Conservation (phyloP, 2,888 invertebrate genomes). For the Andrena fulva region DNA sequence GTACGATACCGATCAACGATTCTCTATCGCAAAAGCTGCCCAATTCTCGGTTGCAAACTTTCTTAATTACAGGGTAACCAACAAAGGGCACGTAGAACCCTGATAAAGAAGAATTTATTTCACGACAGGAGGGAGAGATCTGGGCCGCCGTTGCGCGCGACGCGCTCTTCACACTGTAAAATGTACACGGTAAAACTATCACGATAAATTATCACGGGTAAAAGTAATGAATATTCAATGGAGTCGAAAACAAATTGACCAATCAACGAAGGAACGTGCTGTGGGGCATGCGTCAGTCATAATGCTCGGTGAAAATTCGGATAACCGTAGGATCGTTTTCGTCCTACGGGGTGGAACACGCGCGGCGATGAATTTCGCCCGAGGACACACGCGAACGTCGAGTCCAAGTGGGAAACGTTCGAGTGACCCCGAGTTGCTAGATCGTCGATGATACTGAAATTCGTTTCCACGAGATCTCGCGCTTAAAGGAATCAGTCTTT, state of each 20-base stretch:
- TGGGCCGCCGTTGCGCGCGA: conserved; percentile 34
- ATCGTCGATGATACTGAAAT: conserved; percentile 41
- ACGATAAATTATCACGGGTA: conserved; percentile 54
- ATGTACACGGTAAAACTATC: conserved; percentile 49
- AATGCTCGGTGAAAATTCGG: conserved; percentile 1
- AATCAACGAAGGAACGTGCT: conserved; percentile 18
- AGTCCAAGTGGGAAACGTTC: conserved; percentile 10
- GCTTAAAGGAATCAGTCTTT: conserved; percentile 78
- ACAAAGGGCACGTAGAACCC: conserved; percentile 27
- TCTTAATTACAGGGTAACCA: conserved; percentile 34
- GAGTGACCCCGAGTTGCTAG: conserved; percentile 34
- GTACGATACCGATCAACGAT: conserved; percentile 25
- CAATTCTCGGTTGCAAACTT: conserved; percentile 34
- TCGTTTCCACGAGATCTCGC: conserved; percentile 20
- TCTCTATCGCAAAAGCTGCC: conserved; percentile 47
- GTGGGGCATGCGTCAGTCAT: not conserved
- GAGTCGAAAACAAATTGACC: conserved; percentile 30
- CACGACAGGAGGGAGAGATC: conserved; percentile 19
- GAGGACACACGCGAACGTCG: conserved; percentile 27
- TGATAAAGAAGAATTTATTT: conserved; percentile 12
- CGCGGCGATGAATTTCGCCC: not conserved
- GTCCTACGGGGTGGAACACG: not conserved
- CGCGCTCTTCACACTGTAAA: conserved; percentile 46
- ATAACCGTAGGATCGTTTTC: not conserved
- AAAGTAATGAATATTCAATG: conserved; percentile 16